These are phyloP conservation scores for Gobiocypris rarus DNA, from an alignment of 2,113 vertebrate species.

Conservation along the genomic window DNA sequence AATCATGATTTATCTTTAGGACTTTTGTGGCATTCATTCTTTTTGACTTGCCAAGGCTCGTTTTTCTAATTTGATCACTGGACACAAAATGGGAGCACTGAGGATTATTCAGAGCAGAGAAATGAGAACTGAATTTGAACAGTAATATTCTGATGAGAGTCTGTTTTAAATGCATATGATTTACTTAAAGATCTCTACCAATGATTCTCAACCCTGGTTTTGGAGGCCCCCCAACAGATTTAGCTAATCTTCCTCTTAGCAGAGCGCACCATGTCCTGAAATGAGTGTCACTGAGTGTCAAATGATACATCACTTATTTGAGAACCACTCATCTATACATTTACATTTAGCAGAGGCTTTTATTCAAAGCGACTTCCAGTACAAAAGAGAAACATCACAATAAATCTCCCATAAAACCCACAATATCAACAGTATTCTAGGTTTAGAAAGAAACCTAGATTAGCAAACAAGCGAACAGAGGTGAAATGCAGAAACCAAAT, in stretches of 20 bases:
- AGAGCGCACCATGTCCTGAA: neutral
- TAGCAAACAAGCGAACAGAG: neutral
- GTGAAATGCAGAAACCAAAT: too few relatives aligned
- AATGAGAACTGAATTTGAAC: neutral
- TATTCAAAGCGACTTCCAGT: neutral
- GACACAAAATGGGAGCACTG: constrained; percentile 8
- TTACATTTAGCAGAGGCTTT: neutral
- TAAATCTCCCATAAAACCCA: neutral
- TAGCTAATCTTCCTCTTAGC: neutral
- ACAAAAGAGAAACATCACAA: neutral
- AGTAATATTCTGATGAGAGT: neutral
- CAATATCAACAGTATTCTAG: neutral
- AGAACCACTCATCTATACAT: neutral
- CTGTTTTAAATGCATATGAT: neutral
- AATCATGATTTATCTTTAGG: constrained; percentile 37
- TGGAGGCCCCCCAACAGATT: neutral
- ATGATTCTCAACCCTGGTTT: neutral
- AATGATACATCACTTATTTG: neutral
- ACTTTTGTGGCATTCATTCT: constrained; percentile 27
- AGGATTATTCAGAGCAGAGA: constrained; percentile 7
- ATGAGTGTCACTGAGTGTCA: neutral
- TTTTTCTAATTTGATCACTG: constrained; percentile 27
- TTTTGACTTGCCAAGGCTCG: constrained; percentile 30
- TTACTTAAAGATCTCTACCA: neutral
- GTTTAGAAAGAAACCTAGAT: neutral